Base-by-base conservation (phyloP, 2,113 vertebrate genomes). In the Aegypius monachus region DNA sequence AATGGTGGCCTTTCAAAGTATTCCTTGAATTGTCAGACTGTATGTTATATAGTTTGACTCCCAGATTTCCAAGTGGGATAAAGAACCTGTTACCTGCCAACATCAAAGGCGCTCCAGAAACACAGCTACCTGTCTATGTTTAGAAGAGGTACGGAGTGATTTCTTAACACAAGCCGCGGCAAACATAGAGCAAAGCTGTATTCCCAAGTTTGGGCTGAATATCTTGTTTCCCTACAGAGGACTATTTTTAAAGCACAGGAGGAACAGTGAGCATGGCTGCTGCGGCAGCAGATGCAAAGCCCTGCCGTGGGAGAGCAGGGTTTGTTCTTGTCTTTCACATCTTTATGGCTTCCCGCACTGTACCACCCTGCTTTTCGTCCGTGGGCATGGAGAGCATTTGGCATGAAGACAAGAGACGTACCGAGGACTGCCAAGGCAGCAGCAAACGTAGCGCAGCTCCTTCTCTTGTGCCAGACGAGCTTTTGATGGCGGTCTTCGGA, bases 151-250 rank as follows among this genome's bases (percentile, higher is more conserved):
- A 22, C 6, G 7, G 40, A 48, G 47, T 7, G 20, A 43, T 81
- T 52, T 38, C 20, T 34, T 34, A 40, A n/a, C 32, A 6, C 2
- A 1, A 59, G 36, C n/a, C 2, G 1, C 1, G 5, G 22, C 6
- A 2, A 79, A 14, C 6, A 0, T 12, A 11, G 26, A 48, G 10
- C 27, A 27, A 36, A 81, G 25, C n/a, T 40, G 13, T 9, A 5
- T 26, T 59, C 23, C 20, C 12, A 21, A 4, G 1, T 84, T 70
- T 17, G 32, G 36, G 56, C 26, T 67, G 31, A 23, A 32, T 14
- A 7, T 5, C 38, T 38, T 13, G 4, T 50, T 73, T 47, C 48
- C 62, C 31, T 42, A 9, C 3, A 0, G 16, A 70, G 11, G 15
- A n/a, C 8, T 27, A 0, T 58, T 55, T 53, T 53, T 31, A 23